A percentile compares a stretch with the other conserved stretches of the same genome.
Conservation (phyloP, 2,113 vertebrate species). For the Nothoprocta perdicaria region DNA sequence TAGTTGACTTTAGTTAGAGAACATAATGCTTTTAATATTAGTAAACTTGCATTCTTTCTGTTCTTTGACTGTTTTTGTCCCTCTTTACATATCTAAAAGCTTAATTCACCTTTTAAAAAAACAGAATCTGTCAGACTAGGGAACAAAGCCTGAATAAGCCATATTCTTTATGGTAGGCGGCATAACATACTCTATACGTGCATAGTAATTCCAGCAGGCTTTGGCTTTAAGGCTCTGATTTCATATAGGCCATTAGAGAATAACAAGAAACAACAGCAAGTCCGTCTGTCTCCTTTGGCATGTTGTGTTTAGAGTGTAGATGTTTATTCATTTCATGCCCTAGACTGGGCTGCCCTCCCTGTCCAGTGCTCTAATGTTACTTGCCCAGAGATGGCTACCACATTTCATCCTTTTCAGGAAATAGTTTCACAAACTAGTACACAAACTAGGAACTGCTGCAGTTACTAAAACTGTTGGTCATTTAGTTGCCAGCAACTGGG, state of each 20-base stretch:
- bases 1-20: constrained; percentile 56
- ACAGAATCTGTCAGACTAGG: not conserved
- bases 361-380: not conserved
- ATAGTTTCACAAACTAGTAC: not conserved
- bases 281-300: not conserved
- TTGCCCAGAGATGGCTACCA: not conserved
- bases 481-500: not conserved
- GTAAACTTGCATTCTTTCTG: constrained; percentile 44
- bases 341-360: not conserved
- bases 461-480: not conserved
- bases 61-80: constrained; percentile 51
- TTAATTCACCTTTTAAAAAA: constrained; percentile 50
- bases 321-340: not conserved
- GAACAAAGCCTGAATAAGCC: not conserved
- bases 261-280: not conserved
- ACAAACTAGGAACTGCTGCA: not conserved
- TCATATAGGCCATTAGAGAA: not conserved
- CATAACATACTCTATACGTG: not conserved
- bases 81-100: constrained; percentile 61
- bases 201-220: not conserved
- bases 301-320: not conserved
- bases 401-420: constrained; percentile 8
- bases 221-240: not conserved
- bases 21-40: constrained; percentile 53
- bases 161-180: not conserved